Evolutionary conservation across 2,888 invertebrate species (phyloP).

Genomic region (Plutella xylostella): DNA sequence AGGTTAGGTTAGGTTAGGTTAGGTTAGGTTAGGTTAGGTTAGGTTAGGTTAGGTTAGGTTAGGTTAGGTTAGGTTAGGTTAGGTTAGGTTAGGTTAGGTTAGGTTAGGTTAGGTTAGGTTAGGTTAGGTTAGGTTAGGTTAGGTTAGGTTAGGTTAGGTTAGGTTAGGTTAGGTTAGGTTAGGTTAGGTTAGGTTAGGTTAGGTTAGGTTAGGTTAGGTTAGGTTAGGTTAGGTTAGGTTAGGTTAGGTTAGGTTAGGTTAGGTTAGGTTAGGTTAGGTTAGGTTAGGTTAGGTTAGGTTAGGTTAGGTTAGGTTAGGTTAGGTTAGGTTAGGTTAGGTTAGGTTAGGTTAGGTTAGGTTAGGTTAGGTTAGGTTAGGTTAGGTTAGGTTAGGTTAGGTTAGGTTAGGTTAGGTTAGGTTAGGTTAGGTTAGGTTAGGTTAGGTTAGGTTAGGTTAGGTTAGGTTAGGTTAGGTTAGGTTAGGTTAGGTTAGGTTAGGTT

Average conservation of each 20-base stretch:
- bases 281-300: slow-evolving; percentile 7
- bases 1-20: slow-evolving; percentile 7
- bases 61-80: slow-evolving; percentile 7
- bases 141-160: slow-evolving; percentile 7
- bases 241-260: slow-evolving; percentile 7
- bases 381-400: slow-evolving; percentile 7
- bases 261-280: slow-evolving; percentile 7
- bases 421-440: slow-evolving; percentile 7
- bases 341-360: slow-evolving; percentile 7
- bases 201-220: slow-evolving; percentile 7
- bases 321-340: slow-evolving; percentile 7
- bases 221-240: slow-evolving; percentile 7
- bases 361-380: slow-evolving; percentile 7
- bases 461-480: slow-evolving; percentile 7
- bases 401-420: slow-evolving; percentile 7
- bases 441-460: slow-evolving; percentile 7
- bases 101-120: slow-evolving; percentile 7
- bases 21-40: slow-evolving; percentile 7
- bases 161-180: slow-evolving; percentile 7
- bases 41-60: slow-evolving; percentile 7
- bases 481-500: slow-evolving; percentile 7
- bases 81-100: slow-evolving; percentile 7
- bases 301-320: slow-evolving; percentile 7
- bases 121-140: slow-evolving; percentile 7
- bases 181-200: slow-evolving; percentile 7